Evolutionary conservation across 2,113 vertebrate species (phyloP).

Genomic region (Lasiurus borealis): DNA sequence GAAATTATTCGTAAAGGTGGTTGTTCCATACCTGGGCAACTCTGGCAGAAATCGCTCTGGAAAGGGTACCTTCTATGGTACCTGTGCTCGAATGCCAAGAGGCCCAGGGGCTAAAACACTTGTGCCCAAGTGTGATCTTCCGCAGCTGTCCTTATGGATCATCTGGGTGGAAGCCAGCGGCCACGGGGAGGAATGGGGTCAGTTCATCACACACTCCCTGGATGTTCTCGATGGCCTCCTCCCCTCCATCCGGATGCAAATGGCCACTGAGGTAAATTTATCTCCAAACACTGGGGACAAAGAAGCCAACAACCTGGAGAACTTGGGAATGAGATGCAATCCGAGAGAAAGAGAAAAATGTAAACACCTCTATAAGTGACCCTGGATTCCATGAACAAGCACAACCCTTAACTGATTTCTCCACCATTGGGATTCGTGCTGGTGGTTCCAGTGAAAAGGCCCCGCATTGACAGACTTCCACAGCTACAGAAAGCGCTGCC

Average conservation of each 20-base stretch:
- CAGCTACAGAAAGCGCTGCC: background rate
- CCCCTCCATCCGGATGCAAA: constrained; percentile 56
- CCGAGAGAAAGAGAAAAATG: background rate
- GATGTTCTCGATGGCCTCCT: constrained; percentile 5
- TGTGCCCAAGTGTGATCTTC: background rate
- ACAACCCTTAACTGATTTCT: background rate
- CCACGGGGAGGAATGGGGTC: background rate
- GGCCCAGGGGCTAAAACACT: background rate
- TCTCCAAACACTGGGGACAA: background rate
- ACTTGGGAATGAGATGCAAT: background rate
- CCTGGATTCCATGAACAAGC: background rate
- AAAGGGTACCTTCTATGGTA: fast-evolving
- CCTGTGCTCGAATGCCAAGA: background rate
- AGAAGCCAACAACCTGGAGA: background rate
- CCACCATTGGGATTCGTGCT: background rate
- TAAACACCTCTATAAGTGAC: background rate
- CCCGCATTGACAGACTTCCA: background rate
- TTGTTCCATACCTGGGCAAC: constrained; percentile 57
- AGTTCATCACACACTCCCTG: background rate
- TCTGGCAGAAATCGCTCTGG: fast-evolving
- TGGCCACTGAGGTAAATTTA: background rate
- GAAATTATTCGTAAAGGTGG: background rate
- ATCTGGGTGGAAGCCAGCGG: constrained; percentile 25
- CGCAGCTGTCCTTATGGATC: background rate
- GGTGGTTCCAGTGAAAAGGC: background rate